Evolutionary conservation across 2,113 vertebrate genomes (phyloP).

Genomic region (Strix uralensis): DNA sequence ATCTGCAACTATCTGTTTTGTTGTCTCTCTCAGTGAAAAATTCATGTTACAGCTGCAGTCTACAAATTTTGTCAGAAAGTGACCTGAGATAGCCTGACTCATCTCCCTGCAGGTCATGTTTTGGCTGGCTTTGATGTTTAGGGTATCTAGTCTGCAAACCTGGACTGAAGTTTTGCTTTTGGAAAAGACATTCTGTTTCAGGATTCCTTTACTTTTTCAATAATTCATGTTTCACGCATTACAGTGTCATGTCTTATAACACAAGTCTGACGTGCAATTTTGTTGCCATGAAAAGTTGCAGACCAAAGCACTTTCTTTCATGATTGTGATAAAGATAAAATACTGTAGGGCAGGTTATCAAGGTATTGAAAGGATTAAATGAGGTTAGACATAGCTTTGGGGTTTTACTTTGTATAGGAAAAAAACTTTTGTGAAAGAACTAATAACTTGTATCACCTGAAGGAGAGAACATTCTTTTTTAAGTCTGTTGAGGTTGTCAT

Average conservation of each 20-base stretch:
- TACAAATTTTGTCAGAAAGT: not conserved
- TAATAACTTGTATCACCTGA: not conserved
- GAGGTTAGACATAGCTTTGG: slow-evolving; percentile 12
- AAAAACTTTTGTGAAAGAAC: not conserved
- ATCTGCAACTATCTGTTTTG: not conserved
- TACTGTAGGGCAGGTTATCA: slow-evolving; percentile 35
- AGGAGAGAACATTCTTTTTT: not conserved
- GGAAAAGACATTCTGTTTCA: not conserved
- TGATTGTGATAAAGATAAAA: slow-evolving; percentile 55
- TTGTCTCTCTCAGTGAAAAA: not conserved
- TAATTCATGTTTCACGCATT: not conserved
- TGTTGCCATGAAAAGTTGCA: slow-evolving; percentile 25
- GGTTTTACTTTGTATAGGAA: not conserved
- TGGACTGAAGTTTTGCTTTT: not conserved
- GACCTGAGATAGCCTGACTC: not conserved
- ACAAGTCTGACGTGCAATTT: slow-evolving; percentile 16
- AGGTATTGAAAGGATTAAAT: slow-evolving; percentile 54
- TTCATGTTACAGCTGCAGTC: not conserved
- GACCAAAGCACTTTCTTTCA: slow-evolving; percentile 19
- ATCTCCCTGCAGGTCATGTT: not conserved
- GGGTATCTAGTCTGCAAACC: not conserved
- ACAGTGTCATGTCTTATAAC: not conserved
- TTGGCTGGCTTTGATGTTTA: not conserved
- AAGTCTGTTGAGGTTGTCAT: not conserved
- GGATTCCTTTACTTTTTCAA: not conserved